Conservation (phyloP, 2,797 vertebrate genomes). For the Pseudotriccus pelzelni region DNA sequence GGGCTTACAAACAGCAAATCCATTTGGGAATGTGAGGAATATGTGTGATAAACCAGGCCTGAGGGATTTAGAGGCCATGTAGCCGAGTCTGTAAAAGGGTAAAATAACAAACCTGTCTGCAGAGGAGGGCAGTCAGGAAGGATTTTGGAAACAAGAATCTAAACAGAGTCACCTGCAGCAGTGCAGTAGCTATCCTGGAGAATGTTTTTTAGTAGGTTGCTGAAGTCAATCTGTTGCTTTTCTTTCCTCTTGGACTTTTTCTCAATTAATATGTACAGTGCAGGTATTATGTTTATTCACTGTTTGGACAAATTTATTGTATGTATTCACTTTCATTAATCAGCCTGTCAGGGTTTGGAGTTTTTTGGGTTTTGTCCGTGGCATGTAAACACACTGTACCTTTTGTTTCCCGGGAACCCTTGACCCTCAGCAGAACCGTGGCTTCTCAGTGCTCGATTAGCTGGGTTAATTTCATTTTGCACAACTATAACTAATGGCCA, state of each 20-base stretch:
- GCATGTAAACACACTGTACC: not conserved
- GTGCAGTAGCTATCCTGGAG: not conserved
- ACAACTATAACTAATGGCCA: constrained; percentile 18
- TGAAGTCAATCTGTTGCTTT: not conserved
- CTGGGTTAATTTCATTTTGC: constrained; percentile 46
- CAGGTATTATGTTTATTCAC: not conserved
- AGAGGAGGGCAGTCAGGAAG: not conserved
- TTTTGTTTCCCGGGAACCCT: not conserved
- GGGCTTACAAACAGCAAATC: not conserved
- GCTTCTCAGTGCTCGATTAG: not conserved
- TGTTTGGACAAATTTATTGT: not conserved
- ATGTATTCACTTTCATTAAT: not conserved
- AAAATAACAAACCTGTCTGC: not conserved
- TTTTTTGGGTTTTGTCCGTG: accelerated
- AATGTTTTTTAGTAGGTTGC: accelerated
- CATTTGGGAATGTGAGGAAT: not conserved
- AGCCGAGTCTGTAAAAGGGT: not conserved
- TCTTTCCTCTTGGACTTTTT: not conserved
- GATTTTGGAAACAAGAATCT: not conserved
- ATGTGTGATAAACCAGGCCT: not conserved
- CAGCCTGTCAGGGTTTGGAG: not conserved
- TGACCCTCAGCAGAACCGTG: not conserved
- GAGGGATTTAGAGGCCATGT: accelerated
- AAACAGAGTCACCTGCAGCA: not conserved
- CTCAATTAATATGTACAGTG: not conserved